Base-by-base conservation (phyloP, 2,113 vertebrate genomes). In the Otus sunia region DNA sequence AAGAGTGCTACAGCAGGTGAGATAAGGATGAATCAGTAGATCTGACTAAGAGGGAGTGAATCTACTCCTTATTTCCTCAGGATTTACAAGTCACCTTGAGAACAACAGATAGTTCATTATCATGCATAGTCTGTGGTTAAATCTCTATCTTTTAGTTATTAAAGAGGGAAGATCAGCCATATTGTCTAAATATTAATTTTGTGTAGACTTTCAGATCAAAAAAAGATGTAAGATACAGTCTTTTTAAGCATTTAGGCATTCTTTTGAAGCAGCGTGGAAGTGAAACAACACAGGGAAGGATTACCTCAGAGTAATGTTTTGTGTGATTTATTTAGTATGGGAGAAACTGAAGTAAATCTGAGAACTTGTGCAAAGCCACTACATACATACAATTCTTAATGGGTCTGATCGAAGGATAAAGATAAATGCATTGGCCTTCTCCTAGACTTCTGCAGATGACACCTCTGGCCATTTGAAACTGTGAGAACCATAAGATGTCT, bases 351-450 rank as follows among this genome's bases (percentile, higher is more conserved):
- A 88, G 18, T 5, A 64, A 43, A 68, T 14, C 19, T 62, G 21
- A 49, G 32, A 86, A 81, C 27, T 39, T 67, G 6, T 58, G 26
- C 12, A 82, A 92, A 85, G n/a, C 12, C 10, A 30, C 45, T 62
- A 36, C 2, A 21, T n/a, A 30, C 4, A 3, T 37, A 39, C 0
- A 0, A 37, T 56, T 43, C 4, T 21, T 63, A 68, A 52, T 15
- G 20, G 5, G 12, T 67, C 59, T 73, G 32, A 69, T 4, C 9
- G 52, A 45, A 58, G 7, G 37, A 59, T 34, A 73, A 79, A 73
- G 20, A 60, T 23, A 71, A 74, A 15, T 41, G 11, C 30, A 17
- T 10, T 63, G 17, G 29, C 29, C 36, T 37, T 76, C 53, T 83
- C 36, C 22, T 74, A 37, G 53, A 45, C 25, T 80, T 74, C 36